Evolutionary conservation across 2,797 vertebrate species (phyloP), one percentile per base, ranked within the genome.

Genomic region (Hemitrygon akajei): DNA sequence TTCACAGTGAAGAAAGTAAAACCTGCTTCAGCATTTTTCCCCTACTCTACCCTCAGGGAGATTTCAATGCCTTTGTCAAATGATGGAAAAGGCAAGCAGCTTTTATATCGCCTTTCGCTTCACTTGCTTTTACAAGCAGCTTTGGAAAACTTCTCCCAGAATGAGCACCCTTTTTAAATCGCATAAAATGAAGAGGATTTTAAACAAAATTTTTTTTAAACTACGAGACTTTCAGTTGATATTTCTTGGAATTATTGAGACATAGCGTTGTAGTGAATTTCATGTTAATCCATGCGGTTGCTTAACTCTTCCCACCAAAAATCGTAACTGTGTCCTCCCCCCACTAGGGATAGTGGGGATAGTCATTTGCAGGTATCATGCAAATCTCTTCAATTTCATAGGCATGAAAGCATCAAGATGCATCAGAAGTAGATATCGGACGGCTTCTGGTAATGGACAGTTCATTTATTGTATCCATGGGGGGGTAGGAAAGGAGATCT

Each of bases 1-100:
- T 89, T 89, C 86, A 89, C 86, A 69, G 60, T 69, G 18, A 89
- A 69, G 63, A 89, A 89, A 69, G 86, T 34, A 66, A 69, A 37
- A 37, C 7, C 66, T 89, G n/a, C 86, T 22, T 37, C 86, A 37
- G n/a, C n/a, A 1, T 69, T 89, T 34, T 66, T 12, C 3, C n/a
- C 60, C 25, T n/a, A 66, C 63, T 11, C 60, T 37, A 66, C 60
- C 60, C 86, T 89, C 60, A 34, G 16, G 63, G 60, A 20, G 63
- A 66, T 69, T 66, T 34, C 18, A 16, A 16, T 18, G 30, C 6
- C 63, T 89, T 66, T 37, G 16, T 89, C 86, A 66, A 37, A 34
- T 37, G 63, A 37, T 3, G 7, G 60, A 37, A 69, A 69, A 89
- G 18, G 58, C 47, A n/a, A 11, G 75, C 79, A 40, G 34, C 58